These are phyloP conservation scores for Melolontha melolontha DNA, from an alignment of 2,888 invertebrate genomes.

Conservation along the genomic window DNA sequence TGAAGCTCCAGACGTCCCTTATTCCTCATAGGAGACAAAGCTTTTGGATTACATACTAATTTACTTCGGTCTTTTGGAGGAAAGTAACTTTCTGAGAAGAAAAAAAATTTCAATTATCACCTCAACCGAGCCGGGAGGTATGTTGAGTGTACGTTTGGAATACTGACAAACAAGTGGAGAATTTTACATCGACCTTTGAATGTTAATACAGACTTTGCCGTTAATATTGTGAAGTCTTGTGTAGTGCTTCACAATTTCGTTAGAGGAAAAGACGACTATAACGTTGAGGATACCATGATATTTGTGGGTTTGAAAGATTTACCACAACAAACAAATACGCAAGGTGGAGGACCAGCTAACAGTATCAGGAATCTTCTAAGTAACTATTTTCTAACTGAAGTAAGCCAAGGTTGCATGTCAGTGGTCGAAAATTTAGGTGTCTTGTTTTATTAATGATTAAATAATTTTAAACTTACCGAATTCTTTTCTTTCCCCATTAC, in stretches of 20 bases:
- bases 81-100: neutral
- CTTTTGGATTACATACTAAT: conserved; percentile 8
- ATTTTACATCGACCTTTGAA: conserved; percentile 14
- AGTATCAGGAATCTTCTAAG: conserved; percentile 18
- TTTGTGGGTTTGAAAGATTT: neutral
- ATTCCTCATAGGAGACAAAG: conserved; percentile 26
- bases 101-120: neutral
- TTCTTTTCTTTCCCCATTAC: no score
- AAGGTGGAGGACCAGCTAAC: conserved; percentile 31
- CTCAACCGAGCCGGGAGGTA: conserved; percentile 27
- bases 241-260: conserved; percentile 25
- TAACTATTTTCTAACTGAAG: conserved; percentile 16
- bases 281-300: conserved; percentile 22
- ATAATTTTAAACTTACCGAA: no score
- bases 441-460: no score
- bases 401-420: no score
- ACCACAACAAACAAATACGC: conserved; percentile 1
- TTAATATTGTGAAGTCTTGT: conserved; percentile 19
- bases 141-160: conserved; percentile 38
- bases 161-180: conserved; percentile 25
- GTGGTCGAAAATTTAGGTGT: no score
- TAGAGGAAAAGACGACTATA: conserved; percentile 9
- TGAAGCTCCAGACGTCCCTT: neutral
- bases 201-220: conserved; percentile 4
- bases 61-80: conserved; percentile 17